Evolutionary conservation across 2,888 invertebrate species (phyloP).

Genomic region (Junonia oenone): DNA sequence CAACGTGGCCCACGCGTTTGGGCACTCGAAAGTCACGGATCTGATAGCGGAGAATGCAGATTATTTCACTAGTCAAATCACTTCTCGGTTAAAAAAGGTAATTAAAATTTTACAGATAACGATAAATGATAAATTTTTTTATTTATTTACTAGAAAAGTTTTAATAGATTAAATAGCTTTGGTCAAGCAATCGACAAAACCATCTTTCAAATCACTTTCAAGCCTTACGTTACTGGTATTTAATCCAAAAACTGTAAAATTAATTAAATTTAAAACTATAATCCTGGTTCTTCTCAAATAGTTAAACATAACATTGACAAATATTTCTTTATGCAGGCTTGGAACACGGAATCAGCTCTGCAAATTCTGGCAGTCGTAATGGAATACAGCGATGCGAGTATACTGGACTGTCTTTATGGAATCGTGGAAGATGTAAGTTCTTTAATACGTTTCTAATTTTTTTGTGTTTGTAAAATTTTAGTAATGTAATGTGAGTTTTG

Average conservation of each 20-base stretch:
- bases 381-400: constrained; percentile 82
- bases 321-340: constrained; percentile 67
- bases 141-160: too few relatives aligned
- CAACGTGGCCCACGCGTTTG: constrained; percentile 79
- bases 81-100: constrained; percentile 81
- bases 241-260: too few relatives aligned
- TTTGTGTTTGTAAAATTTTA: neutral
- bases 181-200: too few relatives aligned
- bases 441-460: neutral
- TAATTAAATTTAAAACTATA: too few relatives aligned
- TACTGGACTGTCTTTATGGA: constrained; percentile 82
- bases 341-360: constrained; percentile 82
- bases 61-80: constrained; percentile 86
- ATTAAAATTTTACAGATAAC: too few relatives aligned
- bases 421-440: constrained; percentile 83
- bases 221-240: too few relatives aligned
- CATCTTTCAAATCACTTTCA: too few relatives aligned
- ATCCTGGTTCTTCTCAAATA: too few relatives aligned
- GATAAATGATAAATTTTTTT: too few relatives aligned
- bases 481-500: too few relatives aligned
- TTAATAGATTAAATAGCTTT: too few relatives aligned
- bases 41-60: constrained; percentile 85
- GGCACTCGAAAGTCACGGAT: constrained; percentile 71
- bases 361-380: constrained; percentile 86
- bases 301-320: too few relatives aligned